Base-by-base conservation (phyloP, 2,113 vertebrate genomes). In the Osmerus mordax region DNA sequence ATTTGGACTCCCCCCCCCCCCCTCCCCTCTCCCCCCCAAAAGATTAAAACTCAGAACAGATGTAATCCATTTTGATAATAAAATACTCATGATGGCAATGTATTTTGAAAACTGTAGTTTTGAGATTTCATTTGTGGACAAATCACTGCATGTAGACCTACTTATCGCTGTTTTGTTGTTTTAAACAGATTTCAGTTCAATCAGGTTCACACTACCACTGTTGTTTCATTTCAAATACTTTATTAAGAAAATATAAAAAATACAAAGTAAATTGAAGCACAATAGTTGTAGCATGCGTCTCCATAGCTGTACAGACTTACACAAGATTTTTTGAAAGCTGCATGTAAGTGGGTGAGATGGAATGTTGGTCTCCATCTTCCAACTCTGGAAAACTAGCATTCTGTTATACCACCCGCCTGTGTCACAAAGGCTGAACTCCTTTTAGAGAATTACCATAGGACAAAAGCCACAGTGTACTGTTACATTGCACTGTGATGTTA, bases 61-160 rank as follows among this genome's bases (percentile, higher is more conserved):
- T 96, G 94, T 96, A 95, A 94, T 94, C 94, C 94, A 94, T 96
- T 90, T 96, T 96, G 93, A 95, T 97, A 97, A 98, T 96, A 97
- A 98, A 97, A 94, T 94, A 93, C 94, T 96, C 93, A 95, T 94
- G 93, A 94, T 94, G 92, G 93, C 91, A 90, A 90, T 66, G 72
- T 83, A 83, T 87, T 89, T 85, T 87, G 78, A 71, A 81, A 89
- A 81, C 76, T 71, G 55, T 77, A 74, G 81, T 83, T 79, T 73
- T 86, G 67, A 85, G 76, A 71, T 82, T 47, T 86, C 73, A 78
- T 84, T 83, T 83, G 61, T 65, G 62, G 58, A 21, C 41, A 47
- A 47, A 47, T 47, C 9, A 47, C 7, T 47, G 7, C 41, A 47
- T 12, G 9, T 47, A 47, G 41, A 47, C 5, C 41, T 11, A 11